Evolutionary conservation across 1,140 invertebrate genomes (phyloP), one percentile per base, ranked within the genome.

Genomic region (Drosophila chauvacae): DNA sequence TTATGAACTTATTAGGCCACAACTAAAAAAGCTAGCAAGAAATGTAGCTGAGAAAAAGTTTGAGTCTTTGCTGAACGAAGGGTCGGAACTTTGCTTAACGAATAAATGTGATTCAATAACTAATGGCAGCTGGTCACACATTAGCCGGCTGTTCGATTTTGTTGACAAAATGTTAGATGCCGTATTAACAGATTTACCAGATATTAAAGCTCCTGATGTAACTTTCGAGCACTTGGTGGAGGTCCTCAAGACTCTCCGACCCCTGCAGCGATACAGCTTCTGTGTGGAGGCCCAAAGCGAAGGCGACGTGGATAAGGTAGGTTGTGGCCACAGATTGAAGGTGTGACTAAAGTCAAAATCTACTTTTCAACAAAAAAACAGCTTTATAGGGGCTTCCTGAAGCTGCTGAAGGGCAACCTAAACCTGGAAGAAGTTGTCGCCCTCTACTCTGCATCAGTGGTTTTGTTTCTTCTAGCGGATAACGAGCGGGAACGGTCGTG

Each of bases 371-470:
- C 23, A 45, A 47, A 50, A 42, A 42, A 14, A 26, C 0, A 86
- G 83, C 48, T 86, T 2, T 57, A 61, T 45, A 26, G 18, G 2
- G 51, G 55, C 6, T 66, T 81, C 14, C 26, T 35, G 6, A 70
- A 48, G 7, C 16, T 80, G 11, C 63, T 86, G 0, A 59, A 63
- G 16, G 28, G 23, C 3, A 45, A 79, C 3, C 60, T 86, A 2
- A 73, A 18, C 11, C 41, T 86, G 28, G 75, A 86, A 33, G 79
- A 86, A 26, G 47, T 86, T 13, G 35, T 77, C 2, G 74, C 75
- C 1, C 50, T 80, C 9, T 86, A 86, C 44, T 55, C 75, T 4
- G 72, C 57, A 10, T 62, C 72, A 5, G 50, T 68, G 16, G 39
- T 58, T 41, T 18, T 88, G 26, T 41, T 83, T 2, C 33, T 88